Base-by-base conservation (phyloP, 2,797 vertebrate species). In the Helostoma temminkii region DNA sequence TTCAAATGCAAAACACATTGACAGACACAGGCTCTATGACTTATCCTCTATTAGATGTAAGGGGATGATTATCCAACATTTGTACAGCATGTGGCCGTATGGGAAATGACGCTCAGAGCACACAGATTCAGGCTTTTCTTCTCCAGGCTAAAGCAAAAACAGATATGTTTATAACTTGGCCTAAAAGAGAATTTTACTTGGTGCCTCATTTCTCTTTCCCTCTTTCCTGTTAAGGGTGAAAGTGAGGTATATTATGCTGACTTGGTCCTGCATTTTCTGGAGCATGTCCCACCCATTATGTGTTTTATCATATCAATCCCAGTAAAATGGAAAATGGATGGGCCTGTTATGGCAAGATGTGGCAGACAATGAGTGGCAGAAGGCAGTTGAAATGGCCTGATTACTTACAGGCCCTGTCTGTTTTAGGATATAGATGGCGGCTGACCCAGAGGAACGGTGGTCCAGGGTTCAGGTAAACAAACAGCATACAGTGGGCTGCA, bases 311-410 rank as follows among this genome's bases (percentile, higher is more conserved):
- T 83, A 83, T 86, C 81, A 84, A 82, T 87, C 76, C 79, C 71
- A 75, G 71, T 50, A 67, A 89, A 91, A 93, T 92, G 70, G 83
- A 85, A 91, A 92, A 83, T 78, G 80, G 86, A 92, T 93, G 91
- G 81, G 80, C 71, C 66, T 57, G 68, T 81, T 79, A 57, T 77
- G 78, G 76, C 69, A 62, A 82, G 76, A 86, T 77, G 82, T n/a
- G n/a, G n/a, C 76, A 87, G 84, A 86, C 84, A 84, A 79, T 74
- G 88, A 91, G 78, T 77, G 83, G 80, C 82, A 91, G 73, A 70
- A 65, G 71, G 81, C 78, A 19, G 74, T 55, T 75, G 80, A 80
- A 84, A 78, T 59, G 73, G 66, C 43, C 68, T 88, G 89, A 90
- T 93, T 85, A 69, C 74, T 87, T 91, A 88, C 89, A 93, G 89